These are phyloP conservation scores for Gandaritis pyraliata DNA, from an alignment of 2,888 invertebrate genomes.

Conservation along the genomic window DNA sequence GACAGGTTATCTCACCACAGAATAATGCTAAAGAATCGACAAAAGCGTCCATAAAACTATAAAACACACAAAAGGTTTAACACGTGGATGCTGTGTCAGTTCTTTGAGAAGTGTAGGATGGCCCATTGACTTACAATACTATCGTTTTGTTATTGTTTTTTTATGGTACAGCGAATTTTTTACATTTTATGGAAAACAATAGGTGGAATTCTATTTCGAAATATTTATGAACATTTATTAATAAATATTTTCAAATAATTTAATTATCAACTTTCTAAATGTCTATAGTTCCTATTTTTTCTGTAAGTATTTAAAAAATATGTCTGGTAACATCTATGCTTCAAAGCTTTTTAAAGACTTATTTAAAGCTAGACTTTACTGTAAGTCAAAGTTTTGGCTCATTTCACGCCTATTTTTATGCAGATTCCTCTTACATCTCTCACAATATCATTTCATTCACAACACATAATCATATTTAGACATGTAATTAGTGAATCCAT, in stretches of 20 bases:
- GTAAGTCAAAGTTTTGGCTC: too few species aligned
- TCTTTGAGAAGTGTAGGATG: conserved; percentile 62
- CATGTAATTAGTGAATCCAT: conserved; percentile 52
- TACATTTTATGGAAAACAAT: neutral
- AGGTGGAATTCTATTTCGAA: neutral
- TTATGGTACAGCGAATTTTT: conserved; percentile 9
- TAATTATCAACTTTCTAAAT: too few species aligned
- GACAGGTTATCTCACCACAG: conserved; percentile 40
- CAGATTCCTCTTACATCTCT: neutral
- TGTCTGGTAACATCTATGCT: too few species aligned
- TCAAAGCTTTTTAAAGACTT: too few species aligned
- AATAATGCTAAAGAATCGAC: conserved; percentile 29
- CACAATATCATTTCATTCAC: conserved; percentile 33
- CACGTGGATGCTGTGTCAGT: conserved; percentile 76
- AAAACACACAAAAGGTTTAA: conserved; percentile 73
- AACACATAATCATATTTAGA: conserved; percentile 46
- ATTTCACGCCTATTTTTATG: neutral
- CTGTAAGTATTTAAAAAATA: too few species aligned
- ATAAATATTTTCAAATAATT: too few species aligned
- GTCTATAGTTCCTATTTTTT: too few species aligned
- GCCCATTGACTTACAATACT: conserved; percentile 32
- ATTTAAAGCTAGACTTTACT: too few species aligned
- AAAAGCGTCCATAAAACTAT: conserved; percentile 41
- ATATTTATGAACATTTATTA: neutral
- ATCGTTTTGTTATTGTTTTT: conserved; percentile 17